Conservation (phyloP, 2,113 vertebrate species). For the Mungos mungo region DNA sequence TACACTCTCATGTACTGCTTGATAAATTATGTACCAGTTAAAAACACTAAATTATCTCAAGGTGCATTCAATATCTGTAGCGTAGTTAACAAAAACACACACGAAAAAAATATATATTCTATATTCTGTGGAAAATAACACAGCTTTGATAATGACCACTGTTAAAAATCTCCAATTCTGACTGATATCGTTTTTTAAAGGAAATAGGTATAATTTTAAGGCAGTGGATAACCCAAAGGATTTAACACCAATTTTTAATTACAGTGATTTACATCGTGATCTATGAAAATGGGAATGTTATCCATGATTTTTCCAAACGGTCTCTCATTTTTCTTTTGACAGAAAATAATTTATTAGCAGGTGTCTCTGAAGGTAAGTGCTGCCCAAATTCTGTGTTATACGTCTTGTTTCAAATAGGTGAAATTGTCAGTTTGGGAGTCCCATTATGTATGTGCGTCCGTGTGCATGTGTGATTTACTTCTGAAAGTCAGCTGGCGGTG, state of each 20-base stretch:
- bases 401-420: constrained; percentile 14
- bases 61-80: constrained; percentile 91
- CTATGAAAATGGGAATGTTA: constrained; percentile 72
- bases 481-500: not conserved
- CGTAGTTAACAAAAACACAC: constrained; percentile 90
- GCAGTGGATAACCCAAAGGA: constrained; percentile 86
- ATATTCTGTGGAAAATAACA: constrained; percentile 86
- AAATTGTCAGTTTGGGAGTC: constrained; percentile 6
- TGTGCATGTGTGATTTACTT: not conserved
- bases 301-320: constrained; percentile 69
- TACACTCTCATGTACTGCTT: constrained; percentile 87
- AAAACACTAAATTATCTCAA: constrained; percentile 91
- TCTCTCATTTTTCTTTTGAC: constrained; percentile 71
- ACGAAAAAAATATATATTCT: constrained; percentile 89
- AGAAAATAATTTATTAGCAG: constrained; percentile 68
- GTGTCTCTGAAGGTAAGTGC: constrained; percentile 42
- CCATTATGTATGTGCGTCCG: not conserved
- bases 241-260: constrained; percentile 84
- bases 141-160: constrained; percentile 86
- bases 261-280: constrained; percentile 81
- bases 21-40: constrained; percentile 92
- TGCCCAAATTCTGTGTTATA: constrained; percentile 20
- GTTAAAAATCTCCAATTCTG: constrained; percentile 86
- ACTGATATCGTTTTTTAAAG: constrained; percentile 82
- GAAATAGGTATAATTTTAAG: constrained; percentile 87